Conservation (phyloP, 2,113 vertebrate species). For the Sinosuthora webbiana region DNA sequence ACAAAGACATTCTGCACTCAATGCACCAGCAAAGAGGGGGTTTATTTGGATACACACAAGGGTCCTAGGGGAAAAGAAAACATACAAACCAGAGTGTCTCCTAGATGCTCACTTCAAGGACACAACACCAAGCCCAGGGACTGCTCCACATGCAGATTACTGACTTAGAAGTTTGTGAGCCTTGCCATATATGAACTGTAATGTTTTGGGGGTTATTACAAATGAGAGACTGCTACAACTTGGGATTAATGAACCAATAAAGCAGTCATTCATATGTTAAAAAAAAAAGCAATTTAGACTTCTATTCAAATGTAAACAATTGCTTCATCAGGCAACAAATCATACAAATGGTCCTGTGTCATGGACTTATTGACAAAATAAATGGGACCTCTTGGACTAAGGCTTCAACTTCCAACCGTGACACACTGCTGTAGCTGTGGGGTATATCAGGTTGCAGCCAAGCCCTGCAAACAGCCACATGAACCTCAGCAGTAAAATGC, state of each 20-base stretch:
- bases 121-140: neutral
- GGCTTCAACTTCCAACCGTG: neutral
- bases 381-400: neutral
- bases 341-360: neutral
- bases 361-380: neutral
- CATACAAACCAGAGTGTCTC: neutral
- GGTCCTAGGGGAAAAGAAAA: neutral
- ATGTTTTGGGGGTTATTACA: neutral
- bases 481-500: neutral
- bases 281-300: neutral
- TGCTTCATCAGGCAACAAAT: slow-evolving; percentile 10
- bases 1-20: neutral
- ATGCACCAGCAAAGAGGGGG: neutral
- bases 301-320: slow-evolving; percentile 27
- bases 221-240: neutral
- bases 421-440: neutral
- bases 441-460: neutral
- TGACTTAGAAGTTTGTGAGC: neutral
- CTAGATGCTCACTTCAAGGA: neutral
- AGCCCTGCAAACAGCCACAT: neutral
- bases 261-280: neutral
- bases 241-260: slow-evolving; percentile 40
- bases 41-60: neutral
- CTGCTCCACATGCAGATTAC: neutral
- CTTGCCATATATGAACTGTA: neutral